Conservation (phyloP, 2,797 vertebrate genomes). For the Pseudochirops cupreus region DNA sequence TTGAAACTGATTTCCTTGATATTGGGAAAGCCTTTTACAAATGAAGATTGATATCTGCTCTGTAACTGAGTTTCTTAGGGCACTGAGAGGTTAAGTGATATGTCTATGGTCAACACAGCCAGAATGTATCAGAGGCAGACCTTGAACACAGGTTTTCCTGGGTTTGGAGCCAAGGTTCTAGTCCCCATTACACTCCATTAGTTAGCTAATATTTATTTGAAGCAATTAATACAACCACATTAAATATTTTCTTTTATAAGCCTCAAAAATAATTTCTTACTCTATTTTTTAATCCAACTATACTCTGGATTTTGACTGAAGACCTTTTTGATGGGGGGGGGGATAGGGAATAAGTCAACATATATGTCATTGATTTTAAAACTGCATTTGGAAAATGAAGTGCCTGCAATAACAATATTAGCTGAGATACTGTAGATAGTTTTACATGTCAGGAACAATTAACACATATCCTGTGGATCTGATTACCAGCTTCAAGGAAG, state of each 20-base stretch:
- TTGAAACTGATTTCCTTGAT: background rate
- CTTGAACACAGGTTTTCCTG: background rate
- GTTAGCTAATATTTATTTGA: conserved; percentile 25
- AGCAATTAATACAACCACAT: background rate
- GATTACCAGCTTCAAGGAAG: conserved; percentile 85
- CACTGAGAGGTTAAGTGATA: background rate
- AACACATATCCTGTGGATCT: conserved; percentile 83
- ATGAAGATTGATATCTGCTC: background rate
- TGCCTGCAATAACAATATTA: conserved; percentile 77
- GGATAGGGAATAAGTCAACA: conserved; percentile 60
- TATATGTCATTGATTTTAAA: conserved; percentile 72
- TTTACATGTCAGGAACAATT: conserved; percentile 83
- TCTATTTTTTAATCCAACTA: background rate
- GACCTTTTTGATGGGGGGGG: background rate
- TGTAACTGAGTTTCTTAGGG: background rate
- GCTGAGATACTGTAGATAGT: conserved; percentile 82
- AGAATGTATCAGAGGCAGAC: background rate
- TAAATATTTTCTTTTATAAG: background rate
- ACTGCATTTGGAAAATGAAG: conserved; percentile 69
- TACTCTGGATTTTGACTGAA: conserved; percentile 33
- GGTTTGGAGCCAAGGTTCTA: background rate
- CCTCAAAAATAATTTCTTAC: conserved; percentile 6
- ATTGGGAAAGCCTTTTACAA: background rate
- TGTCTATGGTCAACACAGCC: background rate
- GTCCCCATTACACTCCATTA: background rate